Evolutionary conservation across 2,888 invertebrate genomes (phyloP).

Genomic region (Alcis repandata): DNA sequence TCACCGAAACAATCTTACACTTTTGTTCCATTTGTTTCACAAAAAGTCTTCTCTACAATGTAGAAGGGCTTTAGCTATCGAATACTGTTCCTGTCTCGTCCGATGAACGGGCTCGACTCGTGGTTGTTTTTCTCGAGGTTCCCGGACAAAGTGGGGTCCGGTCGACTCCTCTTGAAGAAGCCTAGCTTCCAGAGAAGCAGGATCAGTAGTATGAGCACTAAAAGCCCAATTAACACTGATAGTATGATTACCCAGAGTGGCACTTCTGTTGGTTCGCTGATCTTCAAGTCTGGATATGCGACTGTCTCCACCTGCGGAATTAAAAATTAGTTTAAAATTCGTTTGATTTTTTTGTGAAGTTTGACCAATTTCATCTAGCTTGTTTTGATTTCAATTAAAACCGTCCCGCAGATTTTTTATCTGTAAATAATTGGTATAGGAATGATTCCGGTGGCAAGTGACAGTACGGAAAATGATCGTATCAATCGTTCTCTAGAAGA

Average conservation of each 20-base stretch:
- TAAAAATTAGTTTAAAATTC: too few relatives aligned
- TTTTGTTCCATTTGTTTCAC: constrained; percentile 48
- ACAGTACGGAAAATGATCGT: too few relatives aligned
- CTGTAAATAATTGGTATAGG: too few relatives aligned
- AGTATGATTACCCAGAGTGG: constrained; percentile 95
- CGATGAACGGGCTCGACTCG: constrained; percentile 89
- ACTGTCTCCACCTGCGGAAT: constrained; percentile 91
- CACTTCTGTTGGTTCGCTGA: constrained; percentile 91
- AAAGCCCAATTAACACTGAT: constrained; percentile 93
- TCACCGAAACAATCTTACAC: constrained; percentile 49
- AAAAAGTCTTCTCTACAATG: constrained; percentile 36
- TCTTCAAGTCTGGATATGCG: constrained; percentile 93
- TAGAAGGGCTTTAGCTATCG: constrained; percentile 70
- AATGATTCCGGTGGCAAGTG: too few relatives aligned
- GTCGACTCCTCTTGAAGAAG: constrained; percentile 95
- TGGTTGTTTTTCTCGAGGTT: constrained; percentile 91
- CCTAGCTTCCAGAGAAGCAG: constrained; percentile 95
- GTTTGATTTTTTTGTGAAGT: too few relatives aligned
- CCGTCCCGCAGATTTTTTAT: too few relatives aligned
- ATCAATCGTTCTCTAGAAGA: too few relatives aligned
- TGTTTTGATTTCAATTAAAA: too few relatives aligned
- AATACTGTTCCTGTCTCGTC: constrained; percentile 74
- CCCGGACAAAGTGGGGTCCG: constrained; percentile 93
- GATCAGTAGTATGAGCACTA: constrained; percentile 93
- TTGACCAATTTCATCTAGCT: too few relatives aligned